Evolutionary conservation across 2,797 vertebrate species (phyloP), one percentile per base, ranked within the genome.

Genomic region (Eulemur albifrons): DNA sequence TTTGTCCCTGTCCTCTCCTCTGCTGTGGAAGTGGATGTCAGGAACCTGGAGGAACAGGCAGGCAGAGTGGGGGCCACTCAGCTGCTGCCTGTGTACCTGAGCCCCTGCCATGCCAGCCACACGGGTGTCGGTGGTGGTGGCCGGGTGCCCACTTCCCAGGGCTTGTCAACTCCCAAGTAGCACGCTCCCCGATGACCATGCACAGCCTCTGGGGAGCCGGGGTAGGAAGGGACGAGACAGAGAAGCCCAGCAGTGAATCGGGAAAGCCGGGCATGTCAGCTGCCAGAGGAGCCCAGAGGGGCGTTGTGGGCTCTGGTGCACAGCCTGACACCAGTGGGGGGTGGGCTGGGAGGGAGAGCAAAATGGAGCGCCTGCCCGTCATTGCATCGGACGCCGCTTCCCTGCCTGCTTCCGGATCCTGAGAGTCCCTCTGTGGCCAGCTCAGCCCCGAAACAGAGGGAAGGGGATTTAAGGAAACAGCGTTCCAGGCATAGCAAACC

Each of bases 151-250:
- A 14, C 8, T 35, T 79, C 45, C 61, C 38, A 63, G 79, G 57
- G n/a, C 65, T 73, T n/a, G 38, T 76, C 65, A 14, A 73, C 30
- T 35, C 45, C 17, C 8, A 0, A 6, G 25, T 23, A 38, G 32
- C 0, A 4, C 2, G 8, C 30, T 67, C 72, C 57, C 30, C 0
- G 2, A 0, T 45, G 11, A 27, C 12, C 14, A 4, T 54, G 50
- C 27, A 43, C 6, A 8, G 25, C 54, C 14, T 1, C 17, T 2
- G 14, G 48, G 40, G 21, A 30, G 13, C 57, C 52, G 20, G 35
- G 10, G 13, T 7, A 75, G 13, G 43, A 84, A 75, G 27, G 13
- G 30, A 0, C 8, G 21, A 43, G 35, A 54, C 57, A 59, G 57
- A 59, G 57, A 59, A 52, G 43, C 32, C 54, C 72, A 4, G 35